Conservation (phyloP, 2,113 vertebrate species). For the Genyomyrus donnyi region DNA sequence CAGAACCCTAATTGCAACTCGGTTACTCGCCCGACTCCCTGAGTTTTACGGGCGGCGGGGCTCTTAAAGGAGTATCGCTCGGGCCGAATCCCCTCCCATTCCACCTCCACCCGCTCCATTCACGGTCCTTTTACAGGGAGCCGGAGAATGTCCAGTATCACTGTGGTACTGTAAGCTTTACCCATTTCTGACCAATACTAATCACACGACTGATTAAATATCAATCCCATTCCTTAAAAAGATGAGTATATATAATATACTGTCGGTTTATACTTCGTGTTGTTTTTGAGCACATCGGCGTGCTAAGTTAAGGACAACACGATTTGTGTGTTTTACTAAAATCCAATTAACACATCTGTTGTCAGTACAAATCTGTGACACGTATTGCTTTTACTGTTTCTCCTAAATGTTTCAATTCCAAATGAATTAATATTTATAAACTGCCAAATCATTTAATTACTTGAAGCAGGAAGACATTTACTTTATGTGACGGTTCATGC, state of each 20-base stretch:
- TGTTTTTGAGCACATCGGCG: neutral
- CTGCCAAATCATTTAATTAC: neutral
- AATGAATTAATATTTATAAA: neutral
- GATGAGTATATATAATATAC: neutral
- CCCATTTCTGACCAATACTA: neutral
- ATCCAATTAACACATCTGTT: neutral
- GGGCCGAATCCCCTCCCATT: conserved; percentile 25
- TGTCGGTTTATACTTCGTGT: neutral
- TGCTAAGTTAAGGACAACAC: neutral
- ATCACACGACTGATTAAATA: neutral
- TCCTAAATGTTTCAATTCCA: neutral
- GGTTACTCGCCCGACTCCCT: conserved; percentile 33
- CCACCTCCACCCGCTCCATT: neutral
- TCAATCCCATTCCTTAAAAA: neutral
- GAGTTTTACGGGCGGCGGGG: conserved; percentile 40
- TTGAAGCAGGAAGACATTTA: neutral
- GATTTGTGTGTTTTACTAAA: neutral
- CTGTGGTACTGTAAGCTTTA: neutral
- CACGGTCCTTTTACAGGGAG: neutral
- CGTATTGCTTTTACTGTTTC: neutral
- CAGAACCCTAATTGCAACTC: conserved; percentile 53
- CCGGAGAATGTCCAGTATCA: neutral
- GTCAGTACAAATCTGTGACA: neutral
- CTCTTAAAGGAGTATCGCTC: conserved; percentile 72
- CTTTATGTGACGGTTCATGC: neutral